phyloP scores from a whole-genome alignment of 2,797 vertebrate species.

The Meriones psammophilus region DNA sequence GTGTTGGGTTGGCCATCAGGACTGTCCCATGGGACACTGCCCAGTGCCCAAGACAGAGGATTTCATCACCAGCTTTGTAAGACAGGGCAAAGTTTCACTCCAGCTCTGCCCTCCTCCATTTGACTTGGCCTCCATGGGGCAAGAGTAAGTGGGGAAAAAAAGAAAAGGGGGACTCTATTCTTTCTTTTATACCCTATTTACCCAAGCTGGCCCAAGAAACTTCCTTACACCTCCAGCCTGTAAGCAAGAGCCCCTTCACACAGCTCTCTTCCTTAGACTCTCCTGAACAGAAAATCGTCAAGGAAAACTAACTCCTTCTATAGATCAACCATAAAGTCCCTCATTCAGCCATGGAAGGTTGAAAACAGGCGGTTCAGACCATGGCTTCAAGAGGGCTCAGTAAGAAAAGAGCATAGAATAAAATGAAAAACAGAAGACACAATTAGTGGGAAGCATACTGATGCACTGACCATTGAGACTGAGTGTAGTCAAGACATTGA shows the following conservation, averaged over 20 bases:
- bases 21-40: neutral
- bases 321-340: neutral
- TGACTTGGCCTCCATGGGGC: neutral
- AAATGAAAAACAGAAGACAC: neutral
- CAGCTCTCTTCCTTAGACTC: neutral
- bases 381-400: neutral
- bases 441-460: neutral
- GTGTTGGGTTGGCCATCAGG: neutral
- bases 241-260: neutral
- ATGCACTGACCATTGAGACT: neutral
- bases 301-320: neutral
- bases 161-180: neutral
- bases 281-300: neutral
- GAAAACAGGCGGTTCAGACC: neutral
- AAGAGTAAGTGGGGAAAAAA: neutral
- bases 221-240: neutral
- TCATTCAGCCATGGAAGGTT: neutral
- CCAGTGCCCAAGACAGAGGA: slow-evolving; percentile 29
- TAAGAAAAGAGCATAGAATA: neutral
- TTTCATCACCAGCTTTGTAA: slow-evolving; percentile 51
- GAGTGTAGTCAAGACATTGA: neutral
- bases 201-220: slow-evolving; percentile 18
- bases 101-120: neutral
- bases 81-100: neutral
- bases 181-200: neutral